These are phyloP conservation scores for Eolophus roseicapilla DNA, from an alignment of 2,113 vertebrate genomes.

Conservation along the genomic window DNA sequence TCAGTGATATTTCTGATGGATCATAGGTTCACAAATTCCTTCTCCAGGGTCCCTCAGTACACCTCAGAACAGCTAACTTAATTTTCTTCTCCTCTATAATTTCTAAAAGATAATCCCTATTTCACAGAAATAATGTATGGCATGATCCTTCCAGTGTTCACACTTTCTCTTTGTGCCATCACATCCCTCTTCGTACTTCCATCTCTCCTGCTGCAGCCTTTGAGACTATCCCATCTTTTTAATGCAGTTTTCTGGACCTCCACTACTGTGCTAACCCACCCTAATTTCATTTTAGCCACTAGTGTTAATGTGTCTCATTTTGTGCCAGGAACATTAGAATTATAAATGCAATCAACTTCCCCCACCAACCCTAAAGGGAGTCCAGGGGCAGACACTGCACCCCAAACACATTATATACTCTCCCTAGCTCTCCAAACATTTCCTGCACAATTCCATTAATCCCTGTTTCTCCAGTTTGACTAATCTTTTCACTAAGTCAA, in stretches of 20 bases:
- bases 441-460: neutral
- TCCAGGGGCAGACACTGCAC: neutral
- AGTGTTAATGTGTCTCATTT: neutral
- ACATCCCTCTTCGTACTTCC: neutral
- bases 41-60: neutral
- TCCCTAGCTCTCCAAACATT: neutral
- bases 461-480: neutral
- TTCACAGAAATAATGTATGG: neutral
- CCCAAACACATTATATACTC: neutral
- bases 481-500: neutral
- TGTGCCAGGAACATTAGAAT: neutral
- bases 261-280: neutral
- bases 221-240: neutral
- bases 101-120: neutral
- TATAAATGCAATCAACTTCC: neutral
- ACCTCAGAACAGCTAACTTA: neutral
- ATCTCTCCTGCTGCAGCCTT: neutral
- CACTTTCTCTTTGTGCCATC: neutral
- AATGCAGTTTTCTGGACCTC: neutral
- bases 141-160: neutral
- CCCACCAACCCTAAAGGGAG: neutral
- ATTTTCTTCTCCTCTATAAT: neutral
- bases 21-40: neutral
- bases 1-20: neutral
- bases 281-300: neutral